Percentiles rank a stretch among this genome's conserved stretches.
These are phyloP conservation scores for Catocala nupta DNA, from an alignment of 2,888 invertebrate genomes.

Conservation along the genomic window DNA sequence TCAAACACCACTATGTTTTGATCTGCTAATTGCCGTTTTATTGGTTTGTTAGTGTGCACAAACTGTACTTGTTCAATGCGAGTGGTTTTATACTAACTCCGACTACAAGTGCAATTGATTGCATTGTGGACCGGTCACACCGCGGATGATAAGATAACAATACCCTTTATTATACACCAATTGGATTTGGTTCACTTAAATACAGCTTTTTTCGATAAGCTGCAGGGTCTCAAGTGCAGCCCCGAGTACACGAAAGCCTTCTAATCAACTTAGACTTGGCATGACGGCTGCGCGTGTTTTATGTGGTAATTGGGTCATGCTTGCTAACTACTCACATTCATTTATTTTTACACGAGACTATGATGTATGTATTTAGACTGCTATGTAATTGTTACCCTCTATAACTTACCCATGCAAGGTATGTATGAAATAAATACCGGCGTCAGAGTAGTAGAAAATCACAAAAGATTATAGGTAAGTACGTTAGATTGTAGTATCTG, in stretches of 20 bases:
- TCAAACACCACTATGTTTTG: slow-evolving; percentile 67
- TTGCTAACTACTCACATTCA: slow-evolving; percentile 6
- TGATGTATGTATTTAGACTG: not conserved
- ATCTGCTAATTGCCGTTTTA: slow-evolving; percentile 70
- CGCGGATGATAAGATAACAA: slow-evolving; percentile 4
- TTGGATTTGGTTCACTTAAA: no score
- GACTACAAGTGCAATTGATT: slow-evolving; percentile 40
- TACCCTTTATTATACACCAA: no score
- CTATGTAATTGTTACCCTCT: no score
- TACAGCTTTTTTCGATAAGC: slow-evolving; percentile 15
- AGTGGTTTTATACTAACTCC: slow-evolving; percentile 42
- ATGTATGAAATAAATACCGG: no score
- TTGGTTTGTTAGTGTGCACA: slow-evolving; percentile 69
- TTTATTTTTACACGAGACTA: slow-evolving; percentile 4
- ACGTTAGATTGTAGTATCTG: no score
- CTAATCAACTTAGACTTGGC: slow-evolving; percentile 45
- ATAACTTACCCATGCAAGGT: no score
- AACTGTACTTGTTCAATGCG: slow-evolving; percentile 36
- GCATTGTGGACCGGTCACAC: slow-evolving; percentile 22
- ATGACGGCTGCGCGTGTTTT: slow-evolving; percentile 33
- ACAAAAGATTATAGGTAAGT: no score
- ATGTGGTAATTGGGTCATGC: slow-evolving; percentile 26
- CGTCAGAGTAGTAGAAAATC: no score
- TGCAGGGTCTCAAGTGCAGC: slow-evolving; percentile 33
- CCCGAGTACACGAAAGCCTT: slow-evolving; percentile 46